phyloP scores from a whole-genome alignment of 2,888 invertebrate genomes.

The Dryobotodes eremita region DNA sequence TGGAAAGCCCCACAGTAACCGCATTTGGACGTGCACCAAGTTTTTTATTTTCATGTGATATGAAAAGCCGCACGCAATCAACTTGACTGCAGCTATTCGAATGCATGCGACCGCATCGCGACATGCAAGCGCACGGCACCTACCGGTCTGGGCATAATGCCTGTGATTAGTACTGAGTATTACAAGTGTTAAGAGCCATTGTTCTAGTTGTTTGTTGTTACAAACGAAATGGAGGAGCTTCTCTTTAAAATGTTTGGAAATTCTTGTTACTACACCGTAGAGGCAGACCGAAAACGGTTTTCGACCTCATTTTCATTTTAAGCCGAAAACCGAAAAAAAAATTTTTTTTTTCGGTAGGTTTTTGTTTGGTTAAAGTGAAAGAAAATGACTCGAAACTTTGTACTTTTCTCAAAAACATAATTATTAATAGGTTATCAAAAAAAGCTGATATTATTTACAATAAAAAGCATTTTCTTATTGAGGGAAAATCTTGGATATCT shows the following conservation, averaged over 20 bases:
- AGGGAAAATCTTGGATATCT: neutral
- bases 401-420: neutral
- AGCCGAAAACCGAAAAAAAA: neutral
- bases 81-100: constrained; percentile 23
- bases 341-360: too few species aligned
- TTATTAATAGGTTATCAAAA: neutral
- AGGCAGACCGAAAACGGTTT: neutral
- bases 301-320: neutral
- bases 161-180: constrained; percentile 20
- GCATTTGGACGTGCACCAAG: constrained; percentile 4
- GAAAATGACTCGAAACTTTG: neutral
- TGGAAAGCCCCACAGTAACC: constrained; percentile 17
- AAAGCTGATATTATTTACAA: neutral
- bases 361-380: neutral
- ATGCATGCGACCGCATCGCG: constrained; percentile 49
- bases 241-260: neutral
- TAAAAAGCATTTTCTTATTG: neutral
- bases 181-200: constrained; percentile 7
- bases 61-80: constrained; percentile 44
- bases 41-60: constrained; percentile 41
- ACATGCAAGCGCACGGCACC: constrained; percentile 51
- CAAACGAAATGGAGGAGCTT: neutral
- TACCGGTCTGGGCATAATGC: neutral
- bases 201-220: neutral
- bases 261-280: neutral